Evolutionary conservation across 2,888 invertebrate species (phyloP), one percentile per base, ranked within the genome.

Genomic region (Aspidiotus rigidus): DNA sequence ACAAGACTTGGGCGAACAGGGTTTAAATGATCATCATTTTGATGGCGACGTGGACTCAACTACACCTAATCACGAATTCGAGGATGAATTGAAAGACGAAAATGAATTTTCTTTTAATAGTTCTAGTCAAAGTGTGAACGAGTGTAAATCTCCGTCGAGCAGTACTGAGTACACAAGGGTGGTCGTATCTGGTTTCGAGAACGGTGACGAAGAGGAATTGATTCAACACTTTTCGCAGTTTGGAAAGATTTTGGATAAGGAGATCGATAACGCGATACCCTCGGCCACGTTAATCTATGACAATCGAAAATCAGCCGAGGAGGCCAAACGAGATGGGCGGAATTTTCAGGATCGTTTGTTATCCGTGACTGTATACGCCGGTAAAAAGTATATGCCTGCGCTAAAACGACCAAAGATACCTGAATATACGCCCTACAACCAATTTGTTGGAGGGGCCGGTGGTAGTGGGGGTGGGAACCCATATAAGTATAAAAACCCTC

Each of bases 221-320:
- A 78, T 91, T 71, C 82, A 84, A 9, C 94, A 94, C 79, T 92
- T 95, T 78, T 85, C 88, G 49, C 71, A 71, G 85, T 93, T 85
- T 79, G 93, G 93, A 64, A 90, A 90, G 77, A 87, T 95, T 73
- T 86, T 87, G n/a, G 89, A 89, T 77, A 88, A 90, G 76, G 85
- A 86, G 73, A 80, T 81, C 11, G 88, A 89, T 76, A 83, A 85
- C 64, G 83, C 84, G 42, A 84, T 88, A 71, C 92, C 92, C 15
- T 86, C 88, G 75, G 81, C 90, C 73, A 84, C 87, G 60, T 79
- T 92, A 66, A 87, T 87, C 77, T 93, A 85, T 79, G 85, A 86
- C 74, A 83, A 85, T 53, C 82, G 92, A 60, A 86, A 87, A 75
- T 88, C 89, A 76, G 91, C 92, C 0, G 92, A 92, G 78, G 81